Evolutionary conservation across 1,140 invertebrate genomes (phyloP), one percentile per base, ranked within the genome.

Genomic region (Akabosia matsudoensis): DNA sequence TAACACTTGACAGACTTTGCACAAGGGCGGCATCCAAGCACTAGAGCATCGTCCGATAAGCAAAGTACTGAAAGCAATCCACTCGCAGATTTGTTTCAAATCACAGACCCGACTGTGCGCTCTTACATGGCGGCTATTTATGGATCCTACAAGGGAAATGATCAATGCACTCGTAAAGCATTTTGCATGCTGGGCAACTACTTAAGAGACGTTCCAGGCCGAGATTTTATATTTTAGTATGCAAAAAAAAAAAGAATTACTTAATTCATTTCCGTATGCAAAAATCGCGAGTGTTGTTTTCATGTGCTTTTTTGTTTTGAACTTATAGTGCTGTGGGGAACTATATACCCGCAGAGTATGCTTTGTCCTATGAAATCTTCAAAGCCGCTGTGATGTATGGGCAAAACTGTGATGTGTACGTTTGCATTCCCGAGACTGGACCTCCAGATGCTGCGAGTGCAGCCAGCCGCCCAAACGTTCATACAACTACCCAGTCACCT

Each of bases 351-450:
- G n/a, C 31, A 33, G 78, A 79, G 10, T 79, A 37, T 0, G 70
- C 61, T 52, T 52, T 79, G 26, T 33, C 70, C 10, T 79, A 76
- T 56, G 78, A 76, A 7, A 76, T 79, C 70, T 79, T 79, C 73
- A 72, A 75, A 70, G 64, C 70, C 1, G 76, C 78, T 14, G 75
- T 74, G 1, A 74, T 79, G 72, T 79, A 79, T 31, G 78, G 78
- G 10, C 78, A 79, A 45, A 76, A 76, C 28, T 79, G 78, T 18
- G 45, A 76, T 24, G 72, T 73, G 7, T 79, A 76, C 64, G 37
- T 76, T 10, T 79, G 78, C 24, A 34, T 33, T 30, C 26, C 70
- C n/a, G 30, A 75, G 18, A 18, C 37, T 18, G 18, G 7, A 10
- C 71, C 31, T 45, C 7, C 16, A 24, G 51, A 56, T 7, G n/a